Evolutionary conservation across 2,888 invertebrate species (phyloP), one percentile per base, ranked within the genome.

Genomic region (Cetonia aurata): DNA sequence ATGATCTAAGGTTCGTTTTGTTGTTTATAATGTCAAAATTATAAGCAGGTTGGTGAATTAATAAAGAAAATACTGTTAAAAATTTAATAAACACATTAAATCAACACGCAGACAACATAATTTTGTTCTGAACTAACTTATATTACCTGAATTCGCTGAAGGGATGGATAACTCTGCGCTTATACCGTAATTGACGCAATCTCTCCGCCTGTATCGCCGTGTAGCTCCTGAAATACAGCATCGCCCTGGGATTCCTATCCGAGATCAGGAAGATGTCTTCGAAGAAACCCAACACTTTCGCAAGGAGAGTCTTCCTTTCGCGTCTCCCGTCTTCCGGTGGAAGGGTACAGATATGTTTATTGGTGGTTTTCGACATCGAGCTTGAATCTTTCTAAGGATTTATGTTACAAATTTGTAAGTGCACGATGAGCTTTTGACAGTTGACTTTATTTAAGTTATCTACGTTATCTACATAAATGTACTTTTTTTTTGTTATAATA

Each of bases 101-200:
- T n/a, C 25, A 25, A 3, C 4, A 25, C 25, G 25, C 25, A n/a
- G n/a, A 1, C 25, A 4, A 25, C 4, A 25, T 25, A 25, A 25
- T 25, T 25, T 25, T 4, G 4, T 25, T 25, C 25, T 1, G 4
- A 25, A 25, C 25, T 3, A 25, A 25, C n/a, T 10, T 50, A 50
- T 10, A 53, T 33, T 31, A 67, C 67, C 67, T 67, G 15, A 67
- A 67, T 56, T 56, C 56, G 19, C 67, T 67, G 19, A 67, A 67
- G 4, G 67, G 67, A 67, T 67, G 67, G 10, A 67, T 67, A 13
- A 67, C 33, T 10, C 8, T 55, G n/a, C 17, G 31, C 17, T 67
- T 67, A 12, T 2, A 31, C 1, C 10, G 19, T 46, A 41, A 9
- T 31, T 67, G 67, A 13, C 56, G 55, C 44, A n/a, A 41, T 25